Percentiles rank a stretch among this genome's conserved stretches.
These are phyloP conservation scores for Stichopus horrens DNA, from an alignment of 53 echinoderm and acorn worm genomes.

Conservation along the genomic window DNA sequence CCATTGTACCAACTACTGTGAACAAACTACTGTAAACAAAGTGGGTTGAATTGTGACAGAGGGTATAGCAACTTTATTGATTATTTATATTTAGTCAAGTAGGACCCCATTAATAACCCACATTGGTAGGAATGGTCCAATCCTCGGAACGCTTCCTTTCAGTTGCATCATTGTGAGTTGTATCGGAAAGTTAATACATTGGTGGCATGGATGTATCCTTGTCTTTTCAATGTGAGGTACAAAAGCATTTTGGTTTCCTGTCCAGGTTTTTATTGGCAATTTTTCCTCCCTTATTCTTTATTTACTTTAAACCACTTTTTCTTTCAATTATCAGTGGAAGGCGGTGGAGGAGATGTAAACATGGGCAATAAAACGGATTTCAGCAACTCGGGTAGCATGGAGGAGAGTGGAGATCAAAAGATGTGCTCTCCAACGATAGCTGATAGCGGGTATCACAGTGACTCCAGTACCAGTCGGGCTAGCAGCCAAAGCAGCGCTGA, in stretches of 20 bases:
- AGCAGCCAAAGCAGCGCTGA: slow-evolving; percentile 35
- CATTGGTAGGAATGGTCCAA: too few relatives aligned
- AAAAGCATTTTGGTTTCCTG: not conserved
- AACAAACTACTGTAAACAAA: too few relatives aligned
- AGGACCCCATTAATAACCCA: too few relatives aligned
- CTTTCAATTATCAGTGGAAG: slow-evolving; percentile 17
- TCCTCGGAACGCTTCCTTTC: too few relatives aligned
- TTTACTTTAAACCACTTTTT: not conserved
- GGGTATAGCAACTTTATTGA: too few relatives aligned
- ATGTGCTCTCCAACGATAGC: slow-evolving; percentile 32
- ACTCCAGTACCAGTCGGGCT: slow-evolving; percentile 24
- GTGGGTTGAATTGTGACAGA: too few relatives aligned
- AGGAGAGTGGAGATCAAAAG: slow-evolving; percentile 8
- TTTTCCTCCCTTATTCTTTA: not conserved
- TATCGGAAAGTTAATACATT: too few relatives aligned
- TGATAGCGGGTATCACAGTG: slow-evolving; percentile 47
- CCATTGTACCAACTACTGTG: too few relatives aligned
- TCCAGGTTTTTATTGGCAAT: not conserved
- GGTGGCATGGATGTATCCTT: too few relatives aligned
- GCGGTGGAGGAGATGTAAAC: slow-evolving; percentile 5
- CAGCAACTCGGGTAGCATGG: not conserved
- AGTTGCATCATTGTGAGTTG: too few relatives aligned
- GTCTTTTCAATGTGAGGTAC: too few relatives aligned
- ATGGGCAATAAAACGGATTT: not conserved
- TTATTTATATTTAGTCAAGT: too few relatives aligned